These are phyloP conservation scores for Caenorhabditis sp. DNA, from an alignment of 2,888 invertebrate genomes.

Conservation along the genomic window DNA sequence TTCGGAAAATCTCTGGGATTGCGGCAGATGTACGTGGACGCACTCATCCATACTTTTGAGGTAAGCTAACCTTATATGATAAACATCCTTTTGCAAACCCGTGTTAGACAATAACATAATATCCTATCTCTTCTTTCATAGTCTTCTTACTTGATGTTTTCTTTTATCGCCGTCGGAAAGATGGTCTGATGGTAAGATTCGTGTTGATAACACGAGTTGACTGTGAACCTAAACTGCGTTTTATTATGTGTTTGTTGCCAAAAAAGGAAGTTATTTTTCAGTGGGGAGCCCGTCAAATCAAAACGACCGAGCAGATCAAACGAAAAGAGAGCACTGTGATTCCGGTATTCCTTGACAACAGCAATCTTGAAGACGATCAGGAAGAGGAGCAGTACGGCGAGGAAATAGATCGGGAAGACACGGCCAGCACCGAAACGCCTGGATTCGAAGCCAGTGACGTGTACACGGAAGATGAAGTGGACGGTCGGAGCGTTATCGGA, in stretches of 20 bases:
- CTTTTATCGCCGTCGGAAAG: conserved; percentile 7
- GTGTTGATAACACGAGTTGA: conserved; percentile 7
- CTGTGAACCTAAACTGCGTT: not conserved
- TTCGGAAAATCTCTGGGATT: conserved; percentile 94
- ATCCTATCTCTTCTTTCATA: conserved; percentile 19
- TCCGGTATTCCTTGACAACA: conserved; percentile 17
- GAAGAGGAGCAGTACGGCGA: too few relatives aligned
- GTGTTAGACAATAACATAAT: too few relatives aligned
- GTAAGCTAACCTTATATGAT: too few relatives aligned
- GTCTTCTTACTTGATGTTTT: conserved; percentile 17
- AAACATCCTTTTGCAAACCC: too few relatives aligned
- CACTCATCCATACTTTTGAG: conserved; percentile 92
- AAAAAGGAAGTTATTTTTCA: too few relatives aligned
- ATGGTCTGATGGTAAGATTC: conserved; percentile 42
- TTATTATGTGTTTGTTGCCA: too few relatives aligned
- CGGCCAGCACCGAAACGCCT: conserved; percentile 21
- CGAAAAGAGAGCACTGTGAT: conserved; percentile 57
- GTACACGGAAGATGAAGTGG: conserved; percentile 23
- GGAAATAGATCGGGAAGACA: conserved; percentile 40
- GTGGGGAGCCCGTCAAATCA: conserved; percentile 77
- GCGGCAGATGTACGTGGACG: conserved; percentile 88
- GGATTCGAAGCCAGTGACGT: conserved; percentile 32
- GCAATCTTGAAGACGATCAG: not conserved
- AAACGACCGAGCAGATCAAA: conserved; percentile 66
- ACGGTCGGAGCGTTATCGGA: conserved; percentile 10